Conservation (phyloP, 64 coral and sea anemone species). For the Acropora tenuis region DNA sequence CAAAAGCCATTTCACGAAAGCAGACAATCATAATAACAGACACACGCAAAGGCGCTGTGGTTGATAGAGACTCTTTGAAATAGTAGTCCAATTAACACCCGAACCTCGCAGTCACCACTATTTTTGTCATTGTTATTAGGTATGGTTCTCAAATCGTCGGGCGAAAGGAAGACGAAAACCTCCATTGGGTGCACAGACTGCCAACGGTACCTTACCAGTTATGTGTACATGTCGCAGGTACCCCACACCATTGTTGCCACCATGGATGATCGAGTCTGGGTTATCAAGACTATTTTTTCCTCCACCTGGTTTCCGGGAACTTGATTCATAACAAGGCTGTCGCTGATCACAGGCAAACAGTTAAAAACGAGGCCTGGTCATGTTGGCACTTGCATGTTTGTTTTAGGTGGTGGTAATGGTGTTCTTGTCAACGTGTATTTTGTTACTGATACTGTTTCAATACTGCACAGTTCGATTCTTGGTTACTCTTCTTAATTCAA, state of each 20-base stretch:
- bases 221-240: conserved; percentile 32
- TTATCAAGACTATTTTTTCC: conserved; percentile 57
- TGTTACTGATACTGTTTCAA: too few species aligned
- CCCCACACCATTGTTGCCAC: neutral
- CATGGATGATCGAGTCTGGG: conserved; percentile 34
- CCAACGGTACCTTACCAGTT: neutral
- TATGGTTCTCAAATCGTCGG: conserved; percentile 70
- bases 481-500: too few species aligned
- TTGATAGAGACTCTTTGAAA: neutral
- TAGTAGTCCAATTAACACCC: neutral
- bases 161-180: conserved; percentile 49
- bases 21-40: too few species aligned
- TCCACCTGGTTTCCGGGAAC: conserved; percentile 11
- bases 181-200: neutral
- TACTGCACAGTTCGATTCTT: too few species aligned
- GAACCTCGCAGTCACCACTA: too few species aligned
- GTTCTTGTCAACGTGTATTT: too few species aligned
- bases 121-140: conserved; percentile 4
- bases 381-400: too few species aligned
- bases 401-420: too few species aligned
- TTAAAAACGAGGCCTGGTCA: too few species aligned
- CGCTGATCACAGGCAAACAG: neutral
- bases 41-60: too few species aligned
- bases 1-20: too few species aligned
- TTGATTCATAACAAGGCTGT: neutral